phyloP scores from a whole-genome alignment of 2,113 vertebrate genomes.

The Zingel zingel region DNA sequence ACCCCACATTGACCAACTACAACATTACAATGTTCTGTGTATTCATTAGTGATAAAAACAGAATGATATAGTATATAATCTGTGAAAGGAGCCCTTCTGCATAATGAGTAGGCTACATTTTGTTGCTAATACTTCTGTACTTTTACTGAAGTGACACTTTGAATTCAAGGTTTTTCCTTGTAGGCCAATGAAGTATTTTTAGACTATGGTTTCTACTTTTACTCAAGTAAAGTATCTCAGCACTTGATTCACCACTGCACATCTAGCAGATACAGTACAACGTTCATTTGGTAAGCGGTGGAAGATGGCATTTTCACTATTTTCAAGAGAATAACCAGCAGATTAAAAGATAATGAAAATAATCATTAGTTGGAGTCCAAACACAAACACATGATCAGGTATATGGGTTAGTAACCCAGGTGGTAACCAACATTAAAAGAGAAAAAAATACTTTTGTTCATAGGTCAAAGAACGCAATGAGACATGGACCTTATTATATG shows the following conservation, averaged over 20 bases:
- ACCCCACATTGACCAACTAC: not conserved
- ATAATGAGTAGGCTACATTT: not conserved
- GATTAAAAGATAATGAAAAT: conserved; percentile 6
- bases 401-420: not conserved
- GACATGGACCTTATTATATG: conserved; percentile 51
- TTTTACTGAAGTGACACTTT: not conserved
- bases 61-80: not conserved
- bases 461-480: not conserved
- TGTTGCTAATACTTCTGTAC: not conserved
- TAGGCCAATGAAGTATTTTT: not conserved
- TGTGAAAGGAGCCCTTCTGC: not conserved
- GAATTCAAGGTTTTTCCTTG: not conserved
- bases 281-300: too few relatives aligned
- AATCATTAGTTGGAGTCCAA: not conserved
- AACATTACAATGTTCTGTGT: not conserved
- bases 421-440: not conserved
- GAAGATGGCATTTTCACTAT: too few relatives aligned
- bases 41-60: not conserved
- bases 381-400: not conserved
- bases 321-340: not conserved
- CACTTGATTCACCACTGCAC: not conserved
- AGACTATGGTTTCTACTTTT: not conserved
- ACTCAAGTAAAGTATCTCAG: not conserved
- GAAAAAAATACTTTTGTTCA: not conserved
- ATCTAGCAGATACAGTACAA: not conserved